phyloP scores from a whole-genome alignment of 2,113 vertebrate species.

The Emydocephalus ijimae region DNA sequence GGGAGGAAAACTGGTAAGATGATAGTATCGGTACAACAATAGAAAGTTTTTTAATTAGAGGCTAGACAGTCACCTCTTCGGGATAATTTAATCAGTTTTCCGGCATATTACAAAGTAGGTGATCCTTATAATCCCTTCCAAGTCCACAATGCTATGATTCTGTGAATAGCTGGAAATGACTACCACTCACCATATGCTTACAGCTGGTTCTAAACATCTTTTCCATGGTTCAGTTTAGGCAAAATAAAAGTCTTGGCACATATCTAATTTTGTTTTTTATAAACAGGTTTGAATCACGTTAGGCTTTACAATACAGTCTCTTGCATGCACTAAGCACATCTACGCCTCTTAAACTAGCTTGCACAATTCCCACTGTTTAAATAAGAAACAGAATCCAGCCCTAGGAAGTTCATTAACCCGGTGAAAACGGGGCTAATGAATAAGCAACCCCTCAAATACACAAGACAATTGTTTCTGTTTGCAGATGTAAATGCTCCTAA shows the following conservation, averaged over 20 bases:
- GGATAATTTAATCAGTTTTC: not conserved
- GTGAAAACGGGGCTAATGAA: slow-evolving; percentile 64
- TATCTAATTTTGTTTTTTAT: not conserved
- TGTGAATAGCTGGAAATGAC: not conserved
- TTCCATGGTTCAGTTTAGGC: not conserved
- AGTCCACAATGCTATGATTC: not conserved
- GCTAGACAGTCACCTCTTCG: not conserved
- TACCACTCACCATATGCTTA: not conserved
- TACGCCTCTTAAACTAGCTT: not conserved
- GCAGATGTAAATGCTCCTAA: slow-evolving; percentile 36
- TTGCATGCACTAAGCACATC: not conserved
- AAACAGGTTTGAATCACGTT: not conserved
- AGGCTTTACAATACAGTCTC: not conserved
- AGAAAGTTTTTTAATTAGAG: not conserved
- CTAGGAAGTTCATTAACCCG: slow-evolving; percentile 63
- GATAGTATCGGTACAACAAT: not conserved
- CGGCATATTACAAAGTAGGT: not conserved
- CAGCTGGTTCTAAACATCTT: not conserved
- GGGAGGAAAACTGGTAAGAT: not conserved
- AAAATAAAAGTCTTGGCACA: not conserved
- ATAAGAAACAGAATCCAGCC: slow-evolving; percentile 49
- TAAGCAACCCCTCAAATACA: slow-evolving; percentile 52
- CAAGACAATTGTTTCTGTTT: slow-evolving; percentile 54
- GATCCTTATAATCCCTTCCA: not conserved
- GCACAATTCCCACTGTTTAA: slow-evolving; percentile 38